A percentile compares a stretch with the other conserved stretches of the same genome.
Evolutionary conservation across 2,113 vertebrate species (phyloP).

Genomic region (Triplophysa dalaica): DNA sequence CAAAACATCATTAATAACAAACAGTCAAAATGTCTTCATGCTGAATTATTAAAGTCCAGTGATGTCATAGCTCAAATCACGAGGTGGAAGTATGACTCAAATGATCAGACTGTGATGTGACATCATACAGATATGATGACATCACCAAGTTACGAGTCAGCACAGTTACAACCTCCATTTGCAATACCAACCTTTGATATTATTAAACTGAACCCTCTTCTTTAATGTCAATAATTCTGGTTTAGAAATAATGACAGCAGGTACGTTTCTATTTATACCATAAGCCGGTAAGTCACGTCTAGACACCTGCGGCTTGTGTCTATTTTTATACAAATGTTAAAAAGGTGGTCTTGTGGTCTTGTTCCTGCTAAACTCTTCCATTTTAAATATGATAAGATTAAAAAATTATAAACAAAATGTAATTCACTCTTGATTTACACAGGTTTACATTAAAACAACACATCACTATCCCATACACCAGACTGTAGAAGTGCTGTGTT

Average conservation of each 20-base stretch:
- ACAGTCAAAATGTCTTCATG: neutral
- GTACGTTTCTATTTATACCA: neutral
- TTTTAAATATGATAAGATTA: neutral
- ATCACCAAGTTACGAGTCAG: neutral
- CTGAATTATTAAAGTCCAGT: too few species aligned
- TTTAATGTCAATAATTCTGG: neutral
- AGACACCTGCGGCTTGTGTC: neutral
- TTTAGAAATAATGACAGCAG: neutral
- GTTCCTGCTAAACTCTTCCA: neutral
- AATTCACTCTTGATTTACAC: too few species aligned
- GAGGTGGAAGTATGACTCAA: neutral
- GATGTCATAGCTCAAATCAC: neutral
- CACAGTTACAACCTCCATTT: neutral
- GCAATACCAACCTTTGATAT: neutral
- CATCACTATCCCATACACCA: too few species aligned
- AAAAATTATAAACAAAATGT: neutral
- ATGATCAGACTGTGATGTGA: neutral
- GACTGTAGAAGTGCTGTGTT: neutral
- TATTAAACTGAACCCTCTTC: neutral
- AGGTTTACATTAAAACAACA: too few species aligned
- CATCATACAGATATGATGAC: neutral
- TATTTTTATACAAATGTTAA: neutral
- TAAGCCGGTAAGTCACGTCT: neutral
- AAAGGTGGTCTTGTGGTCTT: neutral
- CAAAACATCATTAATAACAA: conserved; percentile 62